Base-by-base conservation (phyloP, 2,888 invertebrate species). In the Drosophila borborema region DNA sequence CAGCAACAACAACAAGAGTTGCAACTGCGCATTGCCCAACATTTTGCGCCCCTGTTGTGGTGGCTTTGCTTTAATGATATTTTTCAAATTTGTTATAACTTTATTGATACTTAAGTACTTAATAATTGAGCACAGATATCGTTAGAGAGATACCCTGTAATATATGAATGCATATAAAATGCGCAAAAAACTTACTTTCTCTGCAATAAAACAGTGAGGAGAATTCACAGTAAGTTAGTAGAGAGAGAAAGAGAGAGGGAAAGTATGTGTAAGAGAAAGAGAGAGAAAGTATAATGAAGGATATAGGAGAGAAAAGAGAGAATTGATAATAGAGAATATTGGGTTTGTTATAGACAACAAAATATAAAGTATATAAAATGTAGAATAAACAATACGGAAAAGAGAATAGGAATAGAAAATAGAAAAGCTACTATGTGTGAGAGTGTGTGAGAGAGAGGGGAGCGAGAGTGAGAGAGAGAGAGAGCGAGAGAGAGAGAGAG, bases 21-120 rank as follows among this genome's bases (percentile, higher is more conserved):
- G n/a, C 48, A 12, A 41, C 31, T 31, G 46, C 48, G 2, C 46
- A 53, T 53, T 64, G 59, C 53, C 20, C 67, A 64, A 67, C 60
- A 55, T 53, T 76, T 60, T 59, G 55, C 67, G 63, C 49, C 45
- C 60, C 36, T 41, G 38, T 73, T 64, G 56, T 38, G 28, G 55
- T 40, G 38, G 36, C 48, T 60, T 69, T 54, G 49, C 62, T 58
- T 75, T 78, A 76, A 63, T 77, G 74, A 68, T 73, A 64, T 77
- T 61, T 77, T 72, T 49, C 66, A 69, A 69, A 56, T 64, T 58
- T 58, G 34, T 28, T 41, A 64, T 69, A 56, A 53, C 67, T 79
- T 70, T 63, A 77, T 64, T 66, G 66, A 71, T 79, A 74, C 41
- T 79, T 60, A 67, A 76, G 36, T 59, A 31, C 49, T 64, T 61